These are phyloP conservation scores for Sorex fumeus DNA, from an alignment of 2,113 vertebrate species.

Conservation along the genomic window DNA sequence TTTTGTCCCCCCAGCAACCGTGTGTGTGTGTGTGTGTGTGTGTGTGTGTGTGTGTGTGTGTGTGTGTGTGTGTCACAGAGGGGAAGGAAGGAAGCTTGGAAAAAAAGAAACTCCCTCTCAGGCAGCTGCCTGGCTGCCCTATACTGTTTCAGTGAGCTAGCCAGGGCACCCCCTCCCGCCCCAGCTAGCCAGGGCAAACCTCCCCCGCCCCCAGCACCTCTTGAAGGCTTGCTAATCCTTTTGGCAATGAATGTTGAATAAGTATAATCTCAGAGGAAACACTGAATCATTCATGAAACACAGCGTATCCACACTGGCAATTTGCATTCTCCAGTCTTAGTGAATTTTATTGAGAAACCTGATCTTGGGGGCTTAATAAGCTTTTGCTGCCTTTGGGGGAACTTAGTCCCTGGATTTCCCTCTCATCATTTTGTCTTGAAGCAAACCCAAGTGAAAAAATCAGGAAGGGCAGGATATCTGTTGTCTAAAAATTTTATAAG, in stretches of 20 bases:
- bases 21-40: background rate
- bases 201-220: background rate
- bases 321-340: conserved; percentile 3
- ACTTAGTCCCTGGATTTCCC: background rate
- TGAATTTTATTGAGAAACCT: conserved; percentile 13
- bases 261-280: conserved; percentile 36
- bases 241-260: conserved; percentile 38
- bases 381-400: background rate
- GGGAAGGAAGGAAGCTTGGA: conserved; percentile 37
- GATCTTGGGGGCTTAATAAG: background rate
- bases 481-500: background rate
- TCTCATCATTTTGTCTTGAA: background rate
- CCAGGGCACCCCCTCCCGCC: background rate
- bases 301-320: background rate
- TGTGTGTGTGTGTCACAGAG: conserved; percentile 16
- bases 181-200: background rate
- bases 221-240: background rate
- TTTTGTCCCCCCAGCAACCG: conserved; percentile 77
- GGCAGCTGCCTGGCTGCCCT: background rate
- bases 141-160: background rate
- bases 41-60: background rate
- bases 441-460: background rate
- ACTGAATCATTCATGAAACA: background rate
- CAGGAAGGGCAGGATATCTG: background rate
- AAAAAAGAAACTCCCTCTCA: background rate